These are phyloP conservation scores for Leptinotarsa undecemlineata DNA, from an alignment of 1,140 invertebrate species.

Conservation along the genomic window DNA sequence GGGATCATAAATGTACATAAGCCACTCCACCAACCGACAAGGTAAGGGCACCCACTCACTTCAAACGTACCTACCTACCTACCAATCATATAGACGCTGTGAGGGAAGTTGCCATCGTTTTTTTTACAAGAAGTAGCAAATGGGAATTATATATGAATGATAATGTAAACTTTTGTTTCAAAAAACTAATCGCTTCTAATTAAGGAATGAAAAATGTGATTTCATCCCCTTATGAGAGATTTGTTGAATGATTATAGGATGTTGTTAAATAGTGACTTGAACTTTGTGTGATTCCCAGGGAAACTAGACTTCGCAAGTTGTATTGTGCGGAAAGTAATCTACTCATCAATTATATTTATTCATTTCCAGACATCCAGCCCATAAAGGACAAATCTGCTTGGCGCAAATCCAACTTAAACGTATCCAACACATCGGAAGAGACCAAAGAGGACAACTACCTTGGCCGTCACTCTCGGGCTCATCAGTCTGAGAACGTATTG, in stretches of 20 bases:
- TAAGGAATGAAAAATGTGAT: neutral
- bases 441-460: conserved; percentile 41
- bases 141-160: too few relatives aligned
- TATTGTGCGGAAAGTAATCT: neutral
- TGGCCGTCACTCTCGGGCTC: conserved; percentile 30
- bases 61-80: too few relatives aligned
- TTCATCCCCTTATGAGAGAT: neutral
- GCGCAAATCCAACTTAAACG: conserved; percentile 73
- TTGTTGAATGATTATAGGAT: neutral
- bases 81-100: too few relatives aligned
- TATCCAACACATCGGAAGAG: conserved; percentile 66
- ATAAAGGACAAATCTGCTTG: conserved; percentile 77
- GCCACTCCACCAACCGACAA: too few relatives aligned
- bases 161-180: too few relatives aligned
- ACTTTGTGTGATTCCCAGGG: too few relatives aligned
- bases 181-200: neutral
- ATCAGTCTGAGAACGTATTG: conserved; percentile 36
- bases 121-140: too few relatives aligned
- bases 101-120: too few relatives aligned
- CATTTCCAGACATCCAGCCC: conserved; percentile 68
- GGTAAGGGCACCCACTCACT: too few relatives aligned
- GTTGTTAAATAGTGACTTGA: too few relatives aligned
- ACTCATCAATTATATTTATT: neutral
- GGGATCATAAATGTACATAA: too few relatives aligned
- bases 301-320: neutral